Conservation (phyloP, 2,113 vertebrate genomes). For the Lonchura striata region DNA sequence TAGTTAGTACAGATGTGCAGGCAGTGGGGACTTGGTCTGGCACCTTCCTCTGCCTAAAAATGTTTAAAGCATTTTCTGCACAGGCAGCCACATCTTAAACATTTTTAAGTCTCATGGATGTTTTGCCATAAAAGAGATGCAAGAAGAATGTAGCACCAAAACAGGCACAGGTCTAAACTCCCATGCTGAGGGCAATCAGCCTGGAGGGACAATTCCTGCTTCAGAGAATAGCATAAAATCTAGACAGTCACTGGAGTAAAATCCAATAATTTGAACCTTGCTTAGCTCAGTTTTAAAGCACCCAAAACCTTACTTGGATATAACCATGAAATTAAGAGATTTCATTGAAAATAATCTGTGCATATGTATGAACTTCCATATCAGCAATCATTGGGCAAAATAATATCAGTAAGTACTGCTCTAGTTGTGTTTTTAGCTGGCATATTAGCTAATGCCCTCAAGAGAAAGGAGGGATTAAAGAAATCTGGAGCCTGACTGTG, state of each 20-base stretch:
- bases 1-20: rapidly evolving
- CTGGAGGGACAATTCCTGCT: not conserved
- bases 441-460: not conserved
- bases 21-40: not conserved
- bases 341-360: not conserved
- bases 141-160: not conserved
- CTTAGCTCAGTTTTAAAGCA: not conserved
- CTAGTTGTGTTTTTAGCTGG: not conserved
- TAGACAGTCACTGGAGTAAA: not conserved
- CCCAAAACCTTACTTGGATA: not conserved
- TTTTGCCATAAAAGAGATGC: not conserved
- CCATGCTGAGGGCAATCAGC: not conserved
- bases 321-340: not conserved
- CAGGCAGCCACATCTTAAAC: not conserved
- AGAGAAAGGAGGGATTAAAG: not conserved
- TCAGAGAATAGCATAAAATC: not conserved
- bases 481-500: not conserved
- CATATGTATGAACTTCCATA: not conserved
- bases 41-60: not conserved
- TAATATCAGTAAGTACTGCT: not conserved
- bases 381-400: not conserved
- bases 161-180: not conserved
- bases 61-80: not conserved
- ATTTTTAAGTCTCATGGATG: not conserved
- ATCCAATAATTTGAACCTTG: not conserved